Evolutionary conservation across 2,888 invertebrate genomes (phyloP), one percentile per base, ranked within the genome.

Genomic region (Caenorhabditis becei): DNA sequence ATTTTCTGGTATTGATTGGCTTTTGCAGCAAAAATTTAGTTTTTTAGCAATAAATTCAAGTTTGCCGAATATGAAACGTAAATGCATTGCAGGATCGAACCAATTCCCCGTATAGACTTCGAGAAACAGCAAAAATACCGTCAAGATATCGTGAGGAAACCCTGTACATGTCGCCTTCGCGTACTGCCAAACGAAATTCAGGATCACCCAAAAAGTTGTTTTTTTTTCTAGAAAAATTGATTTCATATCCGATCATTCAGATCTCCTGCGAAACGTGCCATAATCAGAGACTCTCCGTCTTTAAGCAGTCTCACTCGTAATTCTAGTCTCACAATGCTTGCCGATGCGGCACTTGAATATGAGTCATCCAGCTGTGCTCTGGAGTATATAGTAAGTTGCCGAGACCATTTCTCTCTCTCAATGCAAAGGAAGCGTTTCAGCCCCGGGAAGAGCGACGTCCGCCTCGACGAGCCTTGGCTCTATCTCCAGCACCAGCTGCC

Each of bases 81-180:
- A 35, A 51, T 35, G 37, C n/a, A n/a, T n/a, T n/a, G n/a, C 49
- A 80, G 80, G 75, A 80, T 53, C 53, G 65, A 14, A 58, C 28
- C n/a, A 71, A n/a, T 24, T 69, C 84, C 1, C 84, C 83, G 16
- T 86, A 86, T 47, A 62, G 82, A 16, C 79, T 86, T 14, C 72
- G 86, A 11, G 83, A 81, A 41, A 77, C 61, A 2, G 80, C 84
- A 41, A 84, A 84, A 72, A 35, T 86, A 4, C 86, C 86, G 11
- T 83, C 83, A 1, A 72, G 86, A 72, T 86, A 84, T 74, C 74
- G 86, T 49, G 79, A 84, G 41, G 86, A 86, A 14, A 82, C 83
- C 0, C 58, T 47, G 10, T 78, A 61, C 47, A 35, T 35, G 61
- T 66, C 69, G 41, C 70, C 72, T 24, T 53, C 63, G 18, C 61